Conservation (phyloP, 2,113 vertebrate species). For the Strix uralensis region DNA sequence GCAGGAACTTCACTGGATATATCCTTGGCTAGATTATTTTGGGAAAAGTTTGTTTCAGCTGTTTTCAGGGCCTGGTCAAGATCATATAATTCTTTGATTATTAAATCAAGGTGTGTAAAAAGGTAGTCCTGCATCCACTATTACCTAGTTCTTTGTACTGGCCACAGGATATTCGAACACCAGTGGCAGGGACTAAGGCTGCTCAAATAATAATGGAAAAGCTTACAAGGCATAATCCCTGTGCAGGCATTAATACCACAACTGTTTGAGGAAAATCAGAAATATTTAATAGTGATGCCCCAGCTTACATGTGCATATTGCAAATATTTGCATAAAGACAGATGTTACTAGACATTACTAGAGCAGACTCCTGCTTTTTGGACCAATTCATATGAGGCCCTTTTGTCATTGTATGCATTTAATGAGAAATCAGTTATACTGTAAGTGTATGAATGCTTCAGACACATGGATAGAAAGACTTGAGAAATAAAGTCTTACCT, state of each 20-base stretch:
- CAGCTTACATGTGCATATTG: fast-evolving
- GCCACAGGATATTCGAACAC: not conserved
- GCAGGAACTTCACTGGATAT: not conserved
- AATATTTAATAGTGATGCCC: not conserved
- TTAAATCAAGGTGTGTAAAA: not conserved
- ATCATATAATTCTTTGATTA: not conserved
- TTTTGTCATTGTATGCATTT: not conserved
- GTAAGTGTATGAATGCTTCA: not conserved
- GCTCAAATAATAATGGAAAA: not conserved
- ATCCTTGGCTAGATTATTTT: not conserved
- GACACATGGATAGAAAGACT: fast-evolving
- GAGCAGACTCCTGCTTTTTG: not conserved
- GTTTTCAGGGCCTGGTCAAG: not conserved
- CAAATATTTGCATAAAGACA: not conserved
- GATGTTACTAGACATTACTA: not conserved
- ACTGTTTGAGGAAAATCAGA: not conserved
- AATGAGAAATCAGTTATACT: not conserved
- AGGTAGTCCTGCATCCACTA: too few species aligned
- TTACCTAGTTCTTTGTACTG: not conserved
- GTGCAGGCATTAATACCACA: not conserved
- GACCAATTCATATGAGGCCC: not conserved
- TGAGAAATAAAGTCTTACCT: not conserved
- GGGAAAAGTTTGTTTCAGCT: not conserved
- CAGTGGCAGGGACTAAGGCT: not conserved
- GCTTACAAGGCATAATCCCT: too few species aligned